These are phyloP conservation scores for Gadus macrocephalus DNA, from an alignment of 2,113 vertebrate species.

Conservation along the genomic window DNA sequence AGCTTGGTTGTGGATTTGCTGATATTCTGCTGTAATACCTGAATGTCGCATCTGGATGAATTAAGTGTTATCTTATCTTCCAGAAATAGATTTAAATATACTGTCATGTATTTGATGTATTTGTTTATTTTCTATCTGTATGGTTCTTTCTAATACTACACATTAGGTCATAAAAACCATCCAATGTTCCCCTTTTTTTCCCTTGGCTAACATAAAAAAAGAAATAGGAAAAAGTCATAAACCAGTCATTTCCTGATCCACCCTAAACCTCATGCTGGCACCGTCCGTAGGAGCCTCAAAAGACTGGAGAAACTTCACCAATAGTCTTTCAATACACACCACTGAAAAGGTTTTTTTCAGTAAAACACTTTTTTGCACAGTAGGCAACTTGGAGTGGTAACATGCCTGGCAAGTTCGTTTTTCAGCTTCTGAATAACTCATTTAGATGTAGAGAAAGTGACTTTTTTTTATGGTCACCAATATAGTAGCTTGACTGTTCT, in stretches of 20 bases:
- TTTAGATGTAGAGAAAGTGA: conserved; percentile 10
- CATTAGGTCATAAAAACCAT: too few species aligned
- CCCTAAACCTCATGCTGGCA: conserved; percentile 57
- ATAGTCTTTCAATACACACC: conserved; percentile 16
- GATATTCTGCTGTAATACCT: too few species aligned
- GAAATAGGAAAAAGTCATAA: not conserved
- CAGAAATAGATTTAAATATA: not conserved
- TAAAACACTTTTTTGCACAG: not conserved
- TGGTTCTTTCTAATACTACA: not conserved
- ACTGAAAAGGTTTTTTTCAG: conserved; percentile 14
- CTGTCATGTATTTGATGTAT: not conserved
- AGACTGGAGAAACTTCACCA: conserved; percentile 17
- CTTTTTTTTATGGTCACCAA: too few species aligned
- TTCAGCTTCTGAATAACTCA: conserved; percentile 11
- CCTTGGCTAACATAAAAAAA: not conserved
- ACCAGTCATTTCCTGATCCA: conserved; percentile 53
- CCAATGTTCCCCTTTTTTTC: too few species aligned
- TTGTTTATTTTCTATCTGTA: not conserved
- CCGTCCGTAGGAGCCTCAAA: conserved; percentile 29
- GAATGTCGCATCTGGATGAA: too few species aligned
- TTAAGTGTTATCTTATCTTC: too few species aligned
- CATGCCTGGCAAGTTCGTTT: not conserved
- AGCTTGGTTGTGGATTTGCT: too few species aligned
- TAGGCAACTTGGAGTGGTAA: conserved; percentile 7
- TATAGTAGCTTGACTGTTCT: too few species aligned